Evolutionary conservation across 92 coral and sea anemone genomes (phyloP), one percentile per base, ranked within the genome.

Genomic region (Phenganax subtilis): DNA sequence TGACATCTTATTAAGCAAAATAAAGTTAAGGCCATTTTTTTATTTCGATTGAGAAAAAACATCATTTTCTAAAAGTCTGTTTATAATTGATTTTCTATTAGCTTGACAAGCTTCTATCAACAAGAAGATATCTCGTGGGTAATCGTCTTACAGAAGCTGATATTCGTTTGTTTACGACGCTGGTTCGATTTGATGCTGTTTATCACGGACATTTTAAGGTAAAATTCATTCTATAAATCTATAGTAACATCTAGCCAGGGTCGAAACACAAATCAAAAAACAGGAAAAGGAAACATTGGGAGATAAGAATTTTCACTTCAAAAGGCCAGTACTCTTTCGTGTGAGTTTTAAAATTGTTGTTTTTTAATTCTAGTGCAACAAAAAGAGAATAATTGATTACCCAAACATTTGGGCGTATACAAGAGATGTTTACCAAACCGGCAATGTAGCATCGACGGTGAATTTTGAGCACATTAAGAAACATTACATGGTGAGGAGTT

Each of bases 191-290:
- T 87, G 97, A 92, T 55, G 85, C 87, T 85, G 97, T 88, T 9
- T 92, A 92, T 75, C 90, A 86, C 67, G 94, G 94, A 3, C 91
- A 88, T 55, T 90, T 92, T 67, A 92, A 90, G 97, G 97, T 92
- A 87, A 10, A 10, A 8, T 51, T 31, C 20, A 17, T 51, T 69
- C 9, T 9, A 30, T 7, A 69, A 8, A 17, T 8, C 15, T 51
- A 12, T n/a, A 7, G n/a, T 6, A 69, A 31, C n/a, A 30, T 14
- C 52, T 15, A 14, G 8, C 75, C 75, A 7, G 75, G 0, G 4
- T 29, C 7, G 1, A 16, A 30, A 69, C 10, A 37, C 47, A 37
- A 37, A 37, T 37, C 47, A 37, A 37, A 37, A 37, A 37, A 37
- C 47, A 37, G 47, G 5, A 37, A 37, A 37, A 37, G 5, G 47